Evolutionary conservation across 2,888 invertebrate genomes (phyloP), one percentile per base, ranked within the genome.

Genomic region (Yponomeuta malinellus): DNA sequence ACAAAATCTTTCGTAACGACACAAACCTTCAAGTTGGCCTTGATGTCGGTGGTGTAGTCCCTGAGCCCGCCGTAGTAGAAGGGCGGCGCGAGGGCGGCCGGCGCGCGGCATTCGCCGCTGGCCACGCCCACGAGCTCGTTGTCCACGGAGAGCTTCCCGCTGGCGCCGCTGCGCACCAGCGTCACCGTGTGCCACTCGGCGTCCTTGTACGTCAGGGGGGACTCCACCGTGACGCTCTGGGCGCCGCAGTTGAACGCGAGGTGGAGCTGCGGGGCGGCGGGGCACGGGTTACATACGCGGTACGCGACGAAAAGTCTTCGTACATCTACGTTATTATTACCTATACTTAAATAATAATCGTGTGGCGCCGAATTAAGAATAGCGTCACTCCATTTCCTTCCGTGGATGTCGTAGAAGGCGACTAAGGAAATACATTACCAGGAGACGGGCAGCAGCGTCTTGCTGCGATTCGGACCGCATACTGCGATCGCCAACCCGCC

Each of bases 31-130:
- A 89, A 77, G 63, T 88, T 83, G 5, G 71, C 71, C 0, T 74
- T 75, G 9, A 82, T 78, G 2, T 72, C 83, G 2, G 93, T 90
- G 15, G 93, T 87, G 48, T 85, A 71, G 48, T 86, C 80, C 59
- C 80, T 74, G n/a, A 97, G 83, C 0, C 98, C 98, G 33, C 98
- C 98, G 70, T 98, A 93, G 83, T 94, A 97, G 80, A 95, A 95
- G 0, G 97, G 97, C 63, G 95, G 89, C 12, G 89, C 86, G 1
- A 97, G 92, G 70, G 94, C 93, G 4, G 96, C 92, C 0, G 92
- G 91, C 59, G 83, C 78, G 5, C 10, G 73, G 68, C 89, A 84
- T 1, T 82, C 76, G 0, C 94, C 94, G 71, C 89, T 86, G 5
- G 93, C 94, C 69, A 90, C 88, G 0, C 92, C 91, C 4, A 92